A percentile compares a stretch with the other conserved stretches of the same genome.
These are phyloP conservation scores for Hippopotamus amphibius DNA, from an alignment of 2,113 vertebrate genomes.

Conservation along the genomic window DNA sequence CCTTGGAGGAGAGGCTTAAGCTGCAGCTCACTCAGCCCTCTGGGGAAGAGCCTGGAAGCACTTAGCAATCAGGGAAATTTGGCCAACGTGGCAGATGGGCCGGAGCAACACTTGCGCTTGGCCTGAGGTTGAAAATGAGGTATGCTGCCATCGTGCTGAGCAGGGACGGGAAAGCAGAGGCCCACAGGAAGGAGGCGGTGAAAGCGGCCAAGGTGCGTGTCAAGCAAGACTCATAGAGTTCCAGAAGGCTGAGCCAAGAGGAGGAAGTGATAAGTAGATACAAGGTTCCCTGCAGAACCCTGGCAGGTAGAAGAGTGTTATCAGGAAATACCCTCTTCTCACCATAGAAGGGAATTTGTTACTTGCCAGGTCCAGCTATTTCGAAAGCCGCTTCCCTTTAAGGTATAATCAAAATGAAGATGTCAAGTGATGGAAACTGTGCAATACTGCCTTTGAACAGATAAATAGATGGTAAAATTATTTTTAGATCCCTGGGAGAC, in stretches of 20 bases:
- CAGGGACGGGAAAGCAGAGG: constrained; percentile 15
- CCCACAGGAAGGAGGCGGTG: neutral
- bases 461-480: neutral
- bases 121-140: constrained; percentile 69
- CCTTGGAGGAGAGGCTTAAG: neutral
- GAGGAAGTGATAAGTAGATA: constrained; percentile 69
- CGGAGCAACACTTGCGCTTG: constrained; percentile 65
- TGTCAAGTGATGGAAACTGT: constrained; percentile 33
- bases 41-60: constrained; percentile 55
- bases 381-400: constrained; percentile 62
- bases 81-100: constrained; percentile 76
- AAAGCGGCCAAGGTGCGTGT: constrained; percentile 36
- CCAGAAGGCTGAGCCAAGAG: constrained; percentile 54
- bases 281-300: constrained; percentile 60
- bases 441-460: neutral
- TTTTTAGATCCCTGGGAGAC: neutral
- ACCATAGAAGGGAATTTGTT: neutral
- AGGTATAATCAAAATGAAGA: constrained; percentile 71
- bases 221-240: constrained; percentile 34
- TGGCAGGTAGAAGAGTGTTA: constrained; percentile 57
- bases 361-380: constrained; percentile 31
- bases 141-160: constrained; percentile 62
- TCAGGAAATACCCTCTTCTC: constrained; percentile 51
- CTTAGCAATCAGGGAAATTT: constrained; percentile 58
- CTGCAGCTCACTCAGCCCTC: constrained; percentile 41